phyloP scores from a whole-genome alignment of 2,113 vertebrate species.

The Ammodytes marinus region DNA sequence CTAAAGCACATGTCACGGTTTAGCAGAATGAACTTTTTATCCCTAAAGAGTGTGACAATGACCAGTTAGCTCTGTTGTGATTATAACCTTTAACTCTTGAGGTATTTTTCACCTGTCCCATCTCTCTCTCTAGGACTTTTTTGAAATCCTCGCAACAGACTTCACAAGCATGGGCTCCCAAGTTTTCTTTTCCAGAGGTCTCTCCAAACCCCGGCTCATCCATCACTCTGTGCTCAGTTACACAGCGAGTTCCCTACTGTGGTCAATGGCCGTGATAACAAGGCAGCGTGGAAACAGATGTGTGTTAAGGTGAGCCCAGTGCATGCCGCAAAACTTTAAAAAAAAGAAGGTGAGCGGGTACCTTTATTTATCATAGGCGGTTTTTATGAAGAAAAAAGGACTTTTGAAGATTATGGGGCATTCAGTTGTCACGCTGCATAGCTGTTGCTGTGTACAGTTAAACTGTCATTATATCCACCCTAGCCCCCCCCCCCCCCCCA shows the following conservation, averaged over 20 bases:
- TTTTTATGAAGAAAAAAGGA: constrained; percentile 25
- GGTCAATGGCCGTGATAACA: constrained; percentile 69
- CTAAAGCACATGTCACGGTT: background rate
- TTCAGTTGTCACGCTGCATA: constrained; percentile 20
- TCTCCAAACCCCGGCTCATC: constrained; percentile 74
- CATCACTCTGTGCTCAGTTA: constrained; percentile 79
- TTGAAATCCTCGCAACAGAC: constrained; percentile 57
- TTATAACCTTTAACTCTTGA: constrained; percentile 39
- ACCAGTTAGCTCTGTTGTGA: constrained; percentile 39
- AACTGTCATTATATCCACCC: constrained; percentile 7
- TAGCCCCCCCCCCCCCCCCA: too few species aligned
- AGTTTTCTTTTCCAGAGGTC: constrained; percentile 70
- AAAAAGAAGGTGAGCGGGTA: constrained; percentile 46
- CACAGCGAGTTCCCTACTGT: constrained; percentile 55
- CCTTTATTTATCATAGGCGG: constrained; percentile 37
- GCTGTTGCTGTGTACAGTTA: background rate
- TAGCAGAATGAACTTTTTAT: constrained; percentile 10
- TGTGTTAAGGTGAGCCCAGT: constrained; percentile 58
- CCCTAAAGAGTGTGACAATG: constrained; percentile 38
- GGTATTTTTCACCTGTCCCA: constrained; percentile 62
- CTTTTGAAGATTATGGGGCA: constrained; percentile 2
- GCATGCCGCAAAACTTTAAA: constrained; percentile 9
- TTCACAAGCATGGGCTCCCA: constrained; percentile 59
- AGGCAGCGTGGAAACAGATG: constrained; percentile 78
- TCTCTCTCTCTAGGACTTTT: constrained; percentile 49